Conservation (phyloP, 2,888 invertebrate species). For the Thysanoteuthis rhombus region DNA sequence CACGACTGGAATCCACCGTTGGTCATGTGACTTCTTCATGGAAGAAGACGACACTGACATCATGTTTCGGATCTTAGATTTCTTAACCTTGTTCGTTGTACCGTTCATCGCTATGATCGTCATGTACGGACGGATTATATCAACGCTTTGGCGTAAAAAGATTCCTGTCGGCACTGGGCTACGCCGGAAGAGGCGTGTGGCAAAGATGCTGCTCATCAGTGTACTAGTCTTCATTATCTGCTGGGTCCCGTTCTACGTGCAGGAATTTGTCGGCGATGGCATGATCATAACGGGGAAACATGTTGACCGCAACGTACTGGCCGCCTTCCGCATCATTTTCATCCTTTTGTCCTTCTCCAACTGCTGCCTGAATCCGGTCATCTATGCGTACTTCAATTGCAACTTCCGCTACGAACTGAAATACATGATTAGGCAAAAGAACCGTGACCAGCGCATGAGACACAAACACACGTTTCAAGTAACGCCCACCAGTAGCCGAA, state of each 20-base stretch:
- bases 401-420: slow-evolving; percentile 29
- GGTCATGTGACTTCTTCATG: slow-evolving; percentile 29
- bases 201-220: slow-evolving; percentile 24
- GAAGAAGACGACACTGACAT: slow-evolving; percentile 21
- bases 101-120: slow-evolving; percentile 24
- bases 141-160: slow-evolving; percentile 24
- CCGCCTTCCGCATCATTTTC: slow-evolving; percentile 20
- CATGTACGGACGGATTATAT: slow-evolving; percentile 29
- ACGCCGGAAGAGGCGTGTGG: slow-evolving; percentile 14
- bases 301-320: not conserved
- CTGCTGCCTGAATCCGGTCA: slow-evolving; percentile 28
- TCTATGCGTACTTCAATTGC: slow-evolving; percentile 24
- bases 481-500: slow-evolving; percentile 21
- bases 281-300: slow-evolving; percentile 12
- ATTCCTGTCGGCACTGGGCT: slow-evolving; percentile 1
- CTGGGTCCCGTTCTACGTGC: slow-evolving; percentile 27
- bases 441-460: slow-evolving; percentile 1
- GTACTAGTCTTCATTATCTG: slow-evolving; percentile 17
- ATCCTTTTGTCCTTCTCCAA: slow-evolving; percentile 27
- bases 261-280: slow-evolving; percentile 25
- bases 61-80: slow-evolving; percentile 21
- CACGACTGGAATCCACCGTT: not conserved
- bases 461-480: slow-evolving; percentile 29
- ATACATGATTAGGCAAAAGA: slow-evolving; percentile 25
- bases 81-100: slow-evolving; percentile 1